Base-by-base conservation (phyloP, 2,113 vertebrate genomes). In the Nothobranchius kuhntae region DNA sequence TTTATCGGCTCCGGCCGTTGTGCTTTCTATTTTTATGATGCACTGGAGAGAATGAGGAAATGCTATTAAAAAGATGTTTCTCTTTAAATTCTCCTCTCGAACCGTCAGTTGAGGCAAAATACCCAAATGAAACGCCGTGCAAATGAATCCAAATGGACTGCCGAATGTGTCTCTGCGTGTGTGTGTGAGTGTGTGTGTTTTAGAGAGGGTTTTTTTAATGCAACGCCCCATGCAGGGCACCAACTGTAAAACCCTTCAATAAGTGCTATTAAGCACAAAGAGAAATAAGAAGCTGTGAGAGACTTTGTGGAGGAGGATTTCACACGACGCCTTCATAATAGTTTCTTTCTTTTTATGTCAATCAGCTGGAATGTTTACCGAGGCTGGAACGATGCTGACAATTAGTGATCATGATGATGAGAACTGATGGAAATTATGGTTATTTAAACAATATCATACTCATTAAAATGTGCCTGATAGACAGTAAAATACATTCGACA, bases 101-200 rank as follows among this genome's bases (percentile, higher is more conserved):
- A 83, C 72, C 21, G 54, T 71, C 68, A 60, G 88, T 80, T 86
- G 81, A 88, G 78, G 73, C 80, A 58, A 81, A 51, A 89, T 6
- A 40, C 38, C 81, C 87, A 89, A 87, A 89, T 89, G 78, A 90
- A 92, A 90, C 88, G 85, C 80, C 70, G 84, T 81, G 82, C 73
- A 89, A 88, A 91, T 89, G 72, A 87, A 86, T 81, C 78, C 80
- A 87, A 91, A 90, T 87, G 86, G 84, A 84, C 71, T 84, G 74
- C 77, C 71, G 65, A 79, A 80, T 68, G 69, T 73, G 53, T 79
- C 61, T 40, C 38, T 40, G 44, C 44, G 13, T 13, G 44, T 45
- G 38, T 40, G 38, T 59, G 0, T 42, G 75, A 62, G 58, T 64
- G 56, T 66, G 66, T 64, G 8, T 65, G 85, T 77, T 66, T 69